Evolutionary conservation across 2,888 invertebrate species (phyloP).

Genomic region (Orchesellides sinensis): DNA sequence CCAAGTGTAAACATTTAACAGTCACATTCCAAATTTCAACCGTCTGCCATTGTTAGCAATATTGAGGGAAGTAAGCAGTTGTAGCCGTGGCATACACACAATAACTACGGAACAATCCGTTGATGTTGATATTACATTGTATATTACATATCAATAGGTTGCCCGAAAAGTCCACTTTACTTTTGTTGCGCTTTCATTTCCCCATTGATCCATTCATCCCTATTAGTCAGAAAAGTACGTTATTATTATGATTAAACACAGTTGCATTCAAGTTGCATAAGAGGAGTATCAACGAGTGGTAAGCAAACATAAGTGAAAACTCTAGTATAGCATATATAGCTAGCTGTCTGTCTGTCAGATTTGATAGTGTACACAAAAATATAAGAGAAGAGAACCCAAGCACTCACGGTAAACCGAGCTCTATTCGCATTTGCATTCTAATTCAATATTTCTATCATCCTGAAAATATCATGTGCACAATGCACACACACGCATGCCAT

Average conservation of each 20-base stretch:
- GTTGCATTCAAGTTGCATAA: constrained; percentile 18
- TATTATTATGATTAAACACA: constrained; percentile 30
- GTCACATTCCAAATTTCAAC: constrained; percentile 45
- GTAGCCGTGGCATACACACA: background rate
- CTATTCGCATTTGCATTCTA: constrained; percentile 44
- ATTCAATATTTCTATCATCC: constrained; percentile 62
- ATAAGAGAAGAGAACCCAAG: constrained; percentile 5
- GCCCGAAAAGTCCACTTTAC: background rate
- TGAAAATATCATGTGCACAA: constrained; percentile 45
- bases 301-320: constrained; percentile 50
- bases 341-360: no score
- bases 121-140: background rate
- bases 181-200: constrained; percentile 52
- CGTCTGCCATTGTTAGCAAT: constrained; percentile 17
- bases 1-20: constrained; percentile 65
- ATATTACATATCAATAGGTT: background rate
- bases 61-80: background rate
- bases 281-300: constrained; percentile 31
- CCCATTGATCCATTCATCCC: constrained; percentile 56
- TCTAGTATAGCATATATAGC: constrained; percentile 13
- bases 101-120: background rate
- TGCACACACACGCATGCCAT: constrained; percentile 52
- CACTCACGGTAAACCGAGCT: constrained; percentile 11
- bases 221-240: constrained; percentile 49
- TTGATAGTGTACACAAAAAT: constrained; percentile 16